Evolutionary conservation across 2,888 invertebrate genomes (phyloP), one percentile per base, ranked within the genome.

Genomic region (Saturnia pavonia): DNA sequence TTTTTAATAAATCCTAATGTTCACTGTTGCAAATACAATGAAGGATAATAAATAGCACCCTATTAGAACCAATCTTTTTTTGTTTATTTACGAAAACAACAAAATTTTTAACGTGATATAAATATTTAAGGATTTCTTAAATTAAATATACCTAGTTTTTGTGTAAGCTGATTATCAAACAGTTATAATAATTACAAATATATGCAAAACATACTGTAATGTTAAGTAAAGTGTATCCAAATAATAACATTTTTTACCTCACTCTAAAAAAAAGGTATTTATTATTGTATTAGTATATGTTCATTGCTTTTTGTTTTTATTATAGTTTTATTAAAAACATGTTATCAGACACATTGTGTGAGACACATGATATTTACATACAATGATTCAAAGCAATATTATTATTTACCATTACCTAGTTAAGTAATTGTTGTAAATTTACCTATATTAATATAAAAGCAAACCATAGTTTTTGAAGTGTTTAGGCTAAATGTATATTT

Each of bases 281-380:
- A 51, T 4, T 34, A 14, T 51, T 11, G 8, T 51, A 16, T n/a
- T n/a, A n/a, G n/a, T n/a, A n/a, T n/a, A n/a, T n/a, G 6, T 51
- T 51, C 19, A 51, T 19, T 19, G 7, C 14, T 43, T 16, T 51
- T 12, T 51, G 48, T 51, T 51, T 11, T 51, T 16, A 27, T 60
- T 14, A 27, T 19, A 27, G 27, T 27, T 60, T 60, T 84, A 86
- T 78, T 84, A 86, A 85, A 83, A 86, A 80, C 66, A 71, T 81
- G 79, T 86, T 88, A 89, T 89, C 88, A 84, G 77, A 76, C 73
- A 80, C 81, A 84, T 80, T 85, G 82, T 83, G 74, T 74, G 79
- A 80, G 80, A 85, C 81, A 78, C 71, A 85, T 85, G 84, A 87
- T 86, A 85, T 88, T 85, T 85, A 82, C 76, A 45, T 76, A 76